Evolutionary conservation across 2,113 vertebrate species (phyloP).

Genomic region (Eptesicus fuscus): DNA sequence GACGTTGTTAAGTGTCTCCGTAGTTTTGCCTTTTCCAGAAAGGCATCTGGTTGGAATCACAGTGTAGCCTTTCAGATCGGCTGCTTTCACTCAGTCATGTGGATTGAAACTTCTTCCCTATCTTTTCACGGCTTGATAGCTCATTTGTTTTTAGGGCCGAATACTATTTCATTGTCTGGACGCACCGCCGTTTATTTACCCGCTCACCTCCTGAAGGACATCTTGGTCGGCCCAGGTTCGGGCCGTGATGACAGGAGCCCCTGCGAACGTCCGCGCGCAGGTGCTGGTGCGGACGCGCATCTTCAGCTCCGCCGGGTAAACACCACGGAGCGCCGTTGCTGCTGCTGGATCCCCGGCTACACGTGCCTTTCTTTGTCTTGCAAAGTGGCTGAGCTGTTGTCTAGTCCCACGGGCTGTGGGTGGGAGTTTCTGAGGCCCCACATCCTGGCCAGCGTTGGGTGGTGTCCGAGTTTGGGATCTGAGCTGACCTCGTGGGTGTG

Average conservation of each 20-base stretch:
- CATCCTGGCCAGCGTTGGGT: background rate
- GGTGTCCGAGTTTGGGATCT: background rate
- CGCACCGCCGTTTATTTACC: background rate
- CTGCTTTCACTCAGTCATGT: background rate
- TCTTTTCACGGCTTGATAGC: background rate
- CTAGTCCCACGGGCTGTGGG: accelerated
- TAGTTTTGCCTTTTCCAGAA: background rate
- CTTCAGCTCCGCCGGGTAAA: no score
- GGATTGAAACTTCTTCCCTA: background rate
- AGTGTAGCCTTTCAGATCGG: background rate
- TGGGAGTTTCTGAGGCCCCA: background rate
- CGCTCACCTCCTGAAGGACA: no score
- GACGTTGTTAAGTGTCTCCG: background rate
- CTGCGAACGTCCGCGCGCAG: background rate
- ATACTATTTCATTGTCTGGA: background rate
- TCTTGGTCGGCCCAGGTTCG: background rate
- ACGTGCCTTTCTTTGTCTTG: background rate
- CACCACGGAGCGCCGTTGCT: accelerated
- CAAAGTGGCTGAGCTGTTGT: background rate
- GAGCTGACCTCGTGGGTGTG: background rate
- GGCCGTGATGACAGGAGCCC: background rate
- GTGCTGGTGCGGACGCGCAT: background rate
- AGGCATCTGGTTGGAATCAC: background rate
- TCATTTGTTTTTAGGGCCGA: background rate
- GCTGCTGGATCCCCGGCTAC: accelerated